Evolutionary conservation across 2,888 invertebrate species (phyloP).

Genomic region (Harpalus rufipes): DNA sequence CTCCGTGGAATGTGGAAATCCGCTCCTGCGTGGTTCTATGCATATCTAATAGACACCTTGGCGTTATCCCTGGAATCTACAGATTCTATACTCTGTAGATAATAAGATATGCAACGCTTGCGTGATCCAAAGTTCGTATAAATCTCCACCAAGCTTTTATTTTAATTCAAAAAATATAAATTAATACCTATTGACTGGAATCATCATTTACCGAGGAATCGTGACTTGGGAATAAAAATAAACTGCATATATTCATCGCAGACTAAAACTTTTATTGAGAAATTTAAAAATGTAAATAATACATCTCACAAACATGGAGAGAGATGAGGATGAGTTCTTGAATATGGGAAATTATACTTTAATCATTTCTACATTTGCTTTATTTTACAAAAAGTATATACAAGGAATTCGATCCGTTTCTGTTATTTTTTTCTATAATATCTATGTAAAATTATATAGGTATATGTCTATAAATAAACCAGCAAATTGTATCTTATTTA

Average conservation of each 20-base stretch:
- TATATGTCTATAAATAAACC: too few relatives aligned
- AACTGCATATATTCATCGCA: neutral
- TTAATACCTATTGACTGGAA: conserved; percentile 6
- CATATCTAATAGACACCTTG: neutral
- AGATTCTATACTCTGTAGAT: neutral
- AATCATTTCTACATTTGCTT: neutral
- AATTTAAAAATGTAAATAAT: neutral
- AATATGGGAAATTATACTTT: conserved; percentile 2
- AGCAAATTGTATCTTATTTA: too few relatives aligned
- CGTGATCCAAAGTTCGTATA: conserved; percentile 1
- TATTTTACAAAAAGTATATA: too few relatives aligned
- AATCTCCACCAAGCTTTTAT: conserved; percentile 5
- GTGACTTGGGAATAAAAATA: neutral
- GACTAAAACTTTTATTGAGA: neutral
- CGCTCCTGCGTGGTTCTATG: neutral
- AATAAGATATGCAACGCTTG: conserved; percentile 2
- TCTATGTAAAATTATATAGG: too few relatives aligned
- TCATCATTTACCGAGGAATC: neutral
- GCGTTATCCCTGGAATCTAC: neutral
- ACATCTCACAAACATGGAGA: neutral
- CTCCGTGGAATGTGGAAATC: neutral
- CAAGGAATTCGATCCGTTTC: too few relatives aligned
- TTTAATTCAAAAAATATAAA: conserved; percentile 8
- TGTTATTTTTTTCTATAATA: neutral
- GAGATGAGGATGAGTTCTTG: neutral